A percentile compares a stretch with the other conserved stretches of the same genome.
Evolutionary conservation across 2,888 invertebrate species (phyloP).

Genomic region (Caenorhabditis sinica): DNA sequence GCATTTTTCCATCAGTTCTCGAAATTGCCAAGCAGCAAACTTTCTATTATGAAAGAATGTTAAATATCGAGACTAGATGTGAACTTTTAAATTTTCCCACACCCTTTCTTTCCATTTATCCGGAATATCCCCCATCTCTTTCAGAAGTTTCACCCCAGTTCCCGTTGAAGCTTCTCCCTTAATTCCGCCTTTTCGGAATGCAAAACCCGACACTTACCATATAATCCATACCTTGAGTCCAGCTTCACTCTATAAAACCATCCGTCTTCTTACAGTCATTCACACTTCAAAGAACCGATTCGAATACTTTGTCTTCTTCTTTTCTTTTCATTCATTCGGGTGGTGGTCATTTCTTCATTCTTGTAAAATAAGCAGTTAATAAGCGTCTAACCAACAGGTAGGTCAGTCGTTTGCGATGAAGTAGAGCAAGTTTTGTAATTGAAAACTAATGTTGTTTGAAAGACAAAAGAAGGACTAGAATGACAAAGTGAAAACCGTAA

Average conservation of each 20-base stretch:
- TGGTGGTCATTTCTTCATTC: constrained; percentile 3
- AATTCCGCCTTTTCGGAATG: not conserved
- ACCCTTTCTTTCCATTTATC: not conserved
- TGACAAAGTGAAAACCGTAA: not conserved
- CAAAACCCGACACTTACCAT: constrained; percentile 53
- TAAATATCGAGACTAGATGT: not conserved
- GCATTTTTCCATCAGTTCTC: no score
- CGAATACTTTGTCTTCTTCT: constrained; percentile 1
- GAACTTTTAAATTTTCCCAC: constrained; percentile 7
- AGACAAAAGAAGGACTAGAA: no score
- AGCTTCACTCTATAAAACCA: constrained; percentile 46
- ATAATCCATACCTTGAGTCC: constrained; percentile 49
- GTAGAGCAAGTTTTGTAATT: constrained; percentile 18
- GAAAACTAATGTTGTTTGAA: no score
- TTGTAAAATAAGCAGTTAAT: constrained; percentile 59
- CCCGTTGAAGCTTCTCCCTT: not conserved
- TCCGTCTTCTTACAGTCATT: not conserved
- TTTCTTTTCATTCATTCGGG: not conserved
- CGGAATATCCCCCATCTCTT: not conserved
- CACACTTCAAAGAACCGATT: constrained; percentile 25
- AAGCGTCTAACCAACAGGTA: constrained; percentile 37
- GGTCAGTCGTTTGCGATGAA: constrained; percentile 15
- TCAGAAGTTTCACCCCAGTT: constrained; percentile 3
- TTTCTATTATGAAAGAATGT: no score
- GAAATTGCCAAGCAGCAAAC: no score